Evolutionary conservation across 1,140 invertebrate genomes (phyloP).

Genomic region (Plodia interpunctella): DNA sequence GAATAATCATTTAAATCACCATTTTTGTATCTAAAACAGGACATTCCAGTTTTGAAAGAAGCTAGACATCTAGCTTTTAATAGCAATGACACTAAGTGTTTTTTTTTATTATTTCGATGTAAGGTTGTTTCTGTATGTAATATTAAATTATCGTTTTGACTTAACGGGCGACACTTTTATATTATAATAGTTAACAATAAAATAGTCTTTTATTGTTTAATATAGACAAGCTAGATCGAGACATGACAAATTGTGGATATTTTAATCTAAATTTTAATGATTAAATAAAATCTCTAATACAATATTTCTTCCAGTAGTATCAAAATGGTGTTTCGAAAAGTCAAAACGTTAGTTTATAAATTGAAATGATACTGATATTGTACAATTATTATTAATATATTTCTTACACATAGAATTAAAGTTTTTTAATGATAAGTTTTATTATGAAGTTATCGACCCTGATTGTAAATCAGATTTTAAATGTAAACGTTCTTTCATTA

Average conservation of each 20-base stretch:
- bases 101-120: conserved; percentile 24
- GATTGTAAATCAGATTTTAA: conserved; percentile 56
- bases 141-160: conserved; percentile 7
- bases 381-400: conserved; percentile 54
- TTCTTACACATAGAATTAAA: conserved; percentile 50
- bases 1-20: conserved; percentile 7
- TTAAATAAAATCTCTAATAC: neutral
- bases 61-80: conserved; percentile 19
- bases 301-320: neutral
- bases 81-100: conserved; percentile 36
- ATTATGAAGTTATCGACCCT: conserved; percentile 33
- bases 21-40: conserved; percentile 21
- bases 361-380: conserved; percentile 38
- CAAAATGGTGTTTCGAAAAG: neutral
- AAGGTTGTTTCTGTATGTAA: conserved; percentile 19
- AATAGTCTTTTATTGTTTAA: neutral
- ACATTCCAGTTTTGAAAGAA: conserved; percentile 42
- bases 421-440: conserved; percentile 51
- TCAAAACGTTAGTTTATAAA: conserved; percentile 3
- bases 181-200: neutral
- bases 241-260: neutral
- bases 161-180: neutral
- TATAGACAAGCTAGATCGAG: neutral
- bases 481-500: conserved; percentile 28
- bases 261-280: neutral